Base-by-base conservation (phyloP, 2,113 vertebrate genomes). In the Macquaria ambigua region DNA sequence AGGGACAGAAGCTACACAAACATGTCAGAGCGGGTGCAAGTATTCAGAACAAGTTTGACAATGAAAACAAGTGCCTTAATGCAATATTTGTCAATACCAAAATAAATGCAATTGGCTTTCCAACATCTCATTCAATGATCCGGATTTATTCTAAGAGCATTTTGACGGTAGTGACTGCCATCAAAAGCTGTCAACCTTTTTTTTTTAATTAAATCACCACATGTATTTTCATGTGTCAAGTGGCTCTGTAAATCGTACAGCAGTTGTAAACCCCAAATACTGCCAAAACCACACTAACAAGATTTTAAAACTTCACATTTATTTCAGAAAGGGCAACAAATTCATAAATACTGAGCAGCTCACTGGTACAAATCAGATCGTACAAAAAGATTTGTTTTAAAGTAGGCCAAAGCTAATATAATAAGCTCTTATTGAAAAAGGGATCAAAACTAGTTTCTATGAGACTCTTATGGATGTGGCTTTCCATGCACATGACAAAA, bases 331-430 rank as follows among this genome's bases (percentile, higher is more conserved):
- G 81, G 92, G 81, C 81, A 87, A 83, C 78, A 89, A 48, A 84
- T 68, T 90, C 74, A 94, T 93, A 93, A 93, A 93, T 93, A 93
- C 85, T n/a, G 77, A 88, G 90, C 85, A 90, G 85, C 91, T 89
- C 50, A 88, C 74, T 41, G 53, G 48, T 83, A 62, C 75, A 71
- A 48, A 69, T 34, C 64, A 83, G 58, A 83, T 43, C 61, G 23
- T 52, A 34, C 53, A 48, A 41, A 69, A 28, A 34, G 34, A 53
- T 43, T 63, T 59, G 11, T 53, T 82, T 78, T 62, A 41, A 77
- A 80, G 67, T 16, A 48, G 58, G 82, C 48, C 66, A 76, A 80
- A 73, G 63, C 56, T 55, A 61, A 50, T 61, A 43, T 7, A 61
- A 55, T n/a, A 83, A 28, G 46, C 59, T 63, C 63, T 73, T 41